Base-by-base conservation (phyloP, 2,888 invertebrate genomes). In the Syrista parreyssii region DNA sequence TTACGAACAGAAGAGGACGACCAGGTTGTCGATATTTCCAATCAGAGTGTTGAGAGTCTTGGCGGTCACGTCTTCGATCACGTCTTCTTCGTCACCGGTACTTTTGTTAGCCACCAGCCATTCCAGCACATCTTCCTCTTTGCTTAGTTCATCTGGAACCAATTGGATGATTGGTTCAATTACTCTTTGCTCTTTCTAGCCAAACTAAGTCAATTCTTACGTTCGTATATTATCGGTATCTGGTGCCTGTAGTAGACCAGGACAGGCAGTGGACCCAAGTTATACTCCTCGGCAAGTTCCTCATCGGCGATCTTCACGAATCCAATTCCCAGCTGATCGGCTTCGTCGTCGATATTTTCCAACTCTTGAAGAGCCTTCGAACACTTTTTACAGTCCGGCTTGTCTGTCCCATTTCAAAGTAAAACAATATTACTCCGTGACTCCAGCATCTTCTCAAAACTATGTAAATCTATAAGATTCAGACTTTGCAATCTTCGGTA, bases 251-350 rank as follows among this genome's bases (percentile, higher is more conserved):
- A 98, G 93, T 98, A 98, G 83, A 98, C 97, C 87, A 98, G 93
- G 88, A 96, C 96, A 88, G 98, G 98, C 89, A 98, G 92, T 79
- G 95, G 94, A 89, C 97, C 97, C 92, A 98, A 94, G 93, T 96
- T 98, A 93, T 98, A 98, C 92, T 98, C 98, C 89, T 97, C 97
- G 81, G 98, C 97, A 85, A 98, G 93, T 87, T 95, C 95, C 92
- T 97, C 97, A 90, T 98, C 98, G 88, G 97, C 96, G 89, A 98
- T 98, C 92, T 98, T 98, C 82, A 98, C 98, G 92, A 98, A 98
- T 84, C 97, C 98, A 89, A 98, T 98, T 82, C 97, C 98, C 83
- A 98, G 94, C 91, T 98, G 97, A 92, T 98, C 98, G 68, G 98
- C 98, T 92, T 98, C 98, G 88, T 98, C 97, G 90, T 98, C 98